Conservation (phyloP, 2,888 invertebrate species). For the Liopterus haemorrhoidalis region DNA sequence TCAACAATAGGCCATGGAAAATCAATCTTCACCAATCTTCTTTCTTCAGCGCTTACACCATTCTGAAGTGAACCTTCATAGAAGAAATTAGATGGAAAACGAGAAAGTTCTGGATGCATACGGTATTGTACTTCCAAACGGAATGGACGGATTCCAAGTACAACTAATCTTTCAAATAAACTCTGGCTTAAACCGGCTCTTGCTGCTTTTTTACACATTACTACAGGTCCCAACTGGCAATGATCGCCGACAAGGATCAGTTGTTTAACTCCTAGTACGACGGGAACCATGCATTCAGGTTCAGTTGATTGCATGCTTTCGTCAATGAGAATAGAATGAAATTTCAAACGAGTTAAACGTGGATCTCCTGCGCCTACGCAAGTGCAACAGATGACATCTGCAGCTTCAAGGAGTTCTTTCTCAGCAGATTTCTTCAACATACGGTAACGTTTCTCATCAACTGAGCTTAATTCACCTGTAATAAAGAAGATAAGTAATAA, state of each 20-base stretch:
- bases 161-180: conserved; percentile 93
- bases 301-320: conserved; percentile 92
- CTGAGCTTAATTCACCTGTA: conserved; percentile 93
- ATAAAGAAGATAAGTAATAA: no score
- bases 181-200: conserved; percentile 95
- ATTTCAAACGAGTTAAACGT: conserved; percentile 84
- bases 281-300: conserved; percentile 98
- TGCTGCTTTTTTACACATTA: conserved; percentile 99
- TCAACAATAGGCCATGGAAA: conserved; percentile 97
- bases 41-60: conserved; percentile 94
- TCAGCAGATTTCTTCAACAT: conserved; percentile 87
- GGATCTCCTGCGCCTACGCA: conserved; percentile 99
- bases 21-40: conserved; percentile 82
- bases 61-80: conserved; percentile 99
- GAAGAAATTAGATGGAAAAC: conserved; percentile 98
- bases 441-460: conserved; percentile 91
- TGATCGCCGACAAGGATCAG: conserved; percentile 98
- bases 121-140: conserved; percentile 96
- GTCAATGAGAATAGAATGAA: conserved; percentile 93
- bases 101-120: conserved; percentile 96
- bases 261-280: conserved; percentile 94
- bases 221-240: conserved; percentile 97
- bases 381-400: conserved; percentile 98
- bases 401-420: conserved; percentile 83
- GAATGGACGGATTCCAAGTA: conserved; percentile 94